Conservation (phyloP, 2,888 invertebrate genomes). For the Epirrhoe tristata region DNA sequence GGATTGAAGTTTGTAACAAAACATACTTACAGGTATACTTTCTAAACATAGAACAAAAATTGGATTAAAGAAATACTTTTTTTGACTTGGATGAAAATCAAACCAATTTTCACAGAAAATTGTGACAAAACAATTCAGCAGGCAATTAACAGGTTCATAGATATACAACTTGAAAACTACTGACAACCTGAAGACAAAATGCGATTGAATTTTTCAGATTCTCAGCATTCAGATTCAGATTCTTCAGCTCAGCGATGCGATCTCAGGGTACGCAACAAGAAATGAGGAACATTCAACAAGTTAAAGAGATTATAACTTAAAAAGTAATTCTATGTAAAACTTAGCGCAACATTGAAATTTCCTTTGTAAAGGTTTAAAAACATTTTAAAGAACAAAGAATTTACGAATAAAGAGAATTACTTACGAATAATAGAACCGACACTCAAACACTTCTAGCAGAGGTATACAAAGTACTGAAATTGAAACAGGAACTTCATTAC, state of each 20-base stretch:
- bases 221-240: too few relatives aligned
- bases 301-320: conserved; percentile 49
- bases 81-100: too few relatives aligned
- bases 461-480: too few relatives aligned
- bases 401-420: not conserved
- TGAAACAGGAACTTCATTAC: too few relatives aligned
- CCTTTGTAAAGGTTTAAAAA: conserved; percentile 15
- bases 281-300: conserved; percentile 39
- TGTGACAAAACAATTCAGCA: too few relatives aligned
- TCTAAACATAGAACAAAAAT: too few relatives aligned
- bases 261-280: conserved; percentile 15
- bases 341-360: conserved; percentile 38
- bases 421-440: not conserved
- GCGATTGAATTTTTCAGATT: not conserved
- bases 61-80: too few relatives aligned
- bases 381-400: not conserved
- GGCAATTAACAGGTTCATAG: too few relatives aligned
- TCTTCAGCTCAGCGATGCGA: not conserved
- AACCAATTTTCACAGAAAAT: too few relatives aligned
- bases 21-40: too few relatives aligned
- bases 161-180: not conserved
- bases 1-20: too few relatives aligned
- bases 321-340: conserved; percentile 48
- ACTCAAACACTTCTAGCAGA: conserved; percentile 1
- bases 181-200: not conserved